Conservation (phyloP, 2,797 vertebrate genomes). For the Macropodus opercularis region DNA sequence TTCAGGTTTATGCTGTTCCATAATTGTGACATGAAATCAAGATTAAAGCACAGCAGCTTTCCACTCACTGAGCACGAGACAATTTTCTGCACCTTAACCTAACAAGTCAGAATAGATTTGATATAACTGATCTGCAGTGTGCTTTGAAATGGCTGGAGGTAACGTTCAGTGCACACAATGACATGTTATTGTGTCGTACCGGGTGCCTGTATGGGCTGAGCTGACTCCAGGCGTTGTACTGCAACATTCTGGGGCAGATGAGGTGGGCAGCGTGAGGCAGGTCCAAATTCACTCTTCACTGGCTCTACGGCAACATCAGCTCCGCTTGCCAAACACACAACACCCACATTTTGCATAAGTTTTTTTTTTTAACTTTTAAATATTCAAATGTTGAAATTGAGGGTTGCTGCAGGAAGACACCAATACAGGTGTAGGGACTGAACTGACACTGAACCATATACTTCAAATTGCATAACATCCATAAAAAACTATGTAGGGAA, state of each 20-base stretch:
- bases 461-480: background rate
- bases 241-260: conserved; percentile 1
- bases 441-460: background rate
- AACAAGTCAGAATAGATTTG: too few relatives aligned
- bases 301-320: background rate
- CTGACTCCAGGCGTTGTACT: conserved; percentile 3
- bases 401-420: too few relatives aligned
- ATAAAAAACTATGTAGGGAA: background rate
- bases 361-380: too few relatives aligned
- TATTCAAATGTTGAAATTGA: too few relatives aligned
- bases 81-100: too few relatives aligned
- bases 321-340: background rate
- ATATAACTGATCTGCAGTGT: background rate
- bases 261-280: background rate
- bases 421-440: too few relatives aligned
- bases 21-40: too few relatives aligned
- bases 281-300: background rate
- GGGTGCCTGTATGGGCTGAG: conserved; percentile 10
- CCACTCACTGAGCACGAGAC: too few relatives aligned
- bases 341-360: background rate
- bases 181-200: background rate
- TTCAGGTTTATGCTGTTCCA: too few relatives aligned
- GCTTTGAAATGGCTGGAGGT: conserved; percentile 4
- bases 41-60: conserved; percentile 7
- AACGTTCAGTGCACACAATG: background rate